Conservation (phyloP, 2,797 vertebrate genomes). For the Hyperoplus lanceolatus region DNA sequence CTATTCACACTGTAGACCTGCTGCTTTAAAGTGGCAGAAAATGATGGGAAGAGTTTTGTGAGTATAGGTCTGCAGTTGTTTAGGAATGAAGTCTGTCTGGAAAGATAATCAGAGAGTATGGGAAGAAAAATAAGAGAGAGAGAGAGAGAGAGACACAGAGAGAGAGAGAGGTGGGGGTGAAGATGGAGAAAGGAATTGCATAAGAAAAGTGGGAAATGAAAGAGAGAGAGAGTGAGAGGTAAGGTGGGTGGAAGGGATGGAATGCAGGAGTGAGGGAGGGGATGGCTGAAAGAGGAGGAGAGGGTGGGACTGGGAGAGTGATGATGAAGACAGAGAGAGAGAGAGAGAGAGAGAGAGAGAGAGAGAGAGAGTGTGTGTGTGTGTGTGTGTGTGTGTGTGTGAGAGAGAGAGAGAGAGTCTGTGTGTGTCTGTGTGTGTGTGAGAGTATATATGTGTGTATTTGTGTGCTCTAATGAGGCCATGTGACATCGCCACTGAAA, state of each 20-base stretch:
- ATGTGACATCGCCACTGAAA: conserved; percentile 70
- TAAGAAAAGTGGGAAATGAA: conserved; percentile 39
- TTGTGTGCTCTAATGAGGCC: conserved; percentile 58
- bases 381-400: background rate
- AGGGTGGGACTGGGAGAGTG: conserved; percentile 43
- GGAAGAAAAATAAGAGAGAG: conserved; percentile 2
- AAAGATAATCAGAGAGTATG: conserved; percentile 76
- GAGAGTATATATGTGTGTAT: no score
- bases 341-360: conserved; percentile 5
- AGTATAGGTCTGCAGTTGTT: conserved; percentile 64
- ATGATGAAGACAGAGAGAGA: conserved; percentile 28
- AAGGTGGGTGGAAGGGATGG: conserved; percentile 69
- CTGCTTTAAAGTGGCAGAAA: conserved; percentile 36
- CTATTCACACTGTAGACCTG: conserved; percentile 15
- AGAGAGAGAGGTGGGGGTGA: background rate
- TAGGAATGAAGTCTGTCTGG: conserved; percentile 78
- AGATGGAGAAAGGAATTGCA: conserved; percentile 37
- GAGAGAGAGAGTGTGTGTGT: background rate
- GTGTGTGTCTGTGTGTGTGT: no score
- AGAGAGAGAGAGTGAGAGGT: conserved; percentile 51
- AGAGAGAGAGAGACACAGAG: conserved; percentile 12
- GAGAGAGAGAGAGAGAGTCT: conserved; percentile 25
- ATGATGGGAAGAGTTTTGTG: conserved; percentile 41
- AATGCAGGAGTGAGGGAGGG: conserved; percentile 64
- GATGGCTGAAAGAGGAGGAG: conserved; percentile 54